These are phyloP conservation scores for Eumacrocentrus americanus DNA, from an alignment of 2,888 invertebrate species.

Conservation along the genomic window DNA sequence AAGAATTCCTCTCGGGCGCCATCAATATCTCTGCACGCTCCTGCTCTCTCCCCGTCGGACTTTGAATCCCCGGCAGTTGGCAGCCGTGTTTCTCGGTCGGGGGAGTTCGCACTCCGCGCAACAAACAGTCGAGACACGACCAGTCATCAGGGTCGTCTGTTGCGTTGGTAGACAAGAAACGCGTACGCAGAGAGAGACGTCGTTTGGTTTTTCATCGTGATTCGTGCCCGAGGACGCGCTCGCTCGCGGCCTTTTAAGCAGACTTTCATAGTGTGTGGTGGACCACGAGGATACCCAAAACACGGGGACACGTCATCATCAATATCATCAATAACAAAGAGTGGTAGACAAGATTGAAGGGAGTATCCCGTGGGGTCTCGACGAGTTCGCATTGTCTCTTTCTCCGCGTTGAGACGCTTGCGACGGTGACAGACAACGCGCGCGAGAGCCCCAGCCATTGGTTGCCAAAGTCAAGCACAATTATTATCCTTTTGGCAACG, in stretches of 20 bases:
- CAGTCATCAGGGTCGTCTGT: constrained; percentile 45
- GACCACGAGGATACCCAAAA: no score
- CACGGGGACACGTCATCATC: no score
- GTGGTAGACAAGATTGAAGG: constrained; percentile 2
- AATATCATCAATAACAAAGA: no score
- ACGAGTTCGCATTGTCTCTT: neutral
- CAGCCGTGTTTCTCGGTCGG: constrained; percentile 8
- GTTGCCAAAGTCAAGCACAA: neutral
- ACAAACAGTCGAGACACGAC: constrained; percentile 47
- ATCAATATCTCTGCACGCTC: neutral
- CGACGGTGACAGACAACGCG: neutral
- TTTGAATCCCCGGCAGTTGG: constrained; percentile 21
- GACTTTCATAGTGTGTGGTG: no score
- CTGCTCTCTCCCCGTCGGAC: neutral
- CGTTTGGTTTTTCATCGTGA: constrained; percentile 2
- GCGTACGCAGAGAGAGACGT: constrained; percentile 6
- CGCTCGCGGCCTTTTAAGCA: no score
- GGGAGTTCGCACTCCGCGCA: constrained; percentile 43
- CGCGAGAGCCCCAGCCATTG: neutral
- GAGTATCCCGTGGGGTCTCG: constrained; percentile 7
- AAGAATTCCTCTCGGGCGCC: neutral
- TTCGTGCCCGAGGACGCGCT: neutral
- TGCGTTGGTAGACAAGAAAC: constrained; percentile 35
- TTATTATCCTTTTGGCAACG: neutral
- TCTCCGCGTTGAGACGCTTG: neutral